phyloP scores from a whole-genome alignment of 2,888 invertebrate genomes.

The Lypha dubia region DNA sequence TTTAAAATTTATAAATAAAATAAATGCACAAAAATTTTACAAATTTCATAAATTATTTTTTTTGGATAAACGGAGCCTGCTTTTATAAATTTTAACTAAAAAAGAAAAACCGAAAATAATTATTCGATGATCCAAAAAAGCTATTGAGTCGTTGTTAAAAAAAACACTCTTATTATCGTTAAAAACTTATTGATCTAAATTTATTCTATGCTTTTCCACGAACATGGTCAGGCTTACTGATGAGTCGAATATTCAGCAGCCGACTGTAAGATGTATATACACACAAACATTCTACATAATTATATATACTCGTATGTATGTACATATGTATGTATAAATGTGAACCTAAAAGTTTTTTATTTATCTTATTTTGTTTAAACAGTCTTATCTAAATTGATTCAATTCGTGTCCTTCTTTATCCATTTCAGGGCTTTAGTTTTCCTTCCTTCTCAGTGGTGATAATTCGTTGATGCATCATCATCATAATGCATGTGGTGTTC shows the following conservation, averaged over 20 bases:
- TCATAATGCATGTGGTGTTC: conserved; percentile 63
- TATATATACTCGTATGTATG: too few relatives aligned
- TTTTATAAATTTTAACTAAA: too few relatives aligned
- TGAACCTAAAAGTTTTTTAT: conserved; percentile 18
- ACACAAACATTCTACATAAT: not conserved
- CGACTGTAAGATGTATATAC: not conserved
- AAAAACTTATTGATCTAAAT: conserved; percentile 32
- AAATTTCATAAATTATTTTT: too few relatives aligned
- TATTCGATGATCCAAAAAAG: not conserved
- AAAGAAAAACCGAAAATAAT: too few relatives aligned
- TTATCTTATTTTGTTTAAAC: conserved; percentile 22
- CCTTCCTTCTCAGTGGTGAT: conserved; percentile 27
- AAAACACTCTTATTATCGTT: conserved; percentile 11
- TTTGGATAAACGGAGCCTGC: too few relatives aligned
- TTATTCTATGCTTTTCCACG: not conserved
- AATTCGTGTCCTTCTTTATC: conserved; percentile 58
- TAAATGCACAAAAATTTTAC: too few relatives aligned
- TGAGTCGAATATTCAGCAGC: not conserved
- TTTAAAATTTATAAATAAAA: too few relatives aligned
- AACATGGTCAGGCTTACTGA: too few relatives aligned
- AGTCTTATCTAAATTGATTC: conserved; percentile 71
- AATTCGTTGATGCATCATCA: conserved; percentile 64
- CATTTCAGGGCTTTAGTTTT: conserved; percentile 23
- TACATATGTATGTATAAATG: too few relatives aligned
- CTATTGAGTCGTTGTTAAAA: not conserved